phyloP scores from a whole-genome alignment of 2,888 invertebrate genomes.

The Scaptodrosophila latifasciaeformis region DNA sequence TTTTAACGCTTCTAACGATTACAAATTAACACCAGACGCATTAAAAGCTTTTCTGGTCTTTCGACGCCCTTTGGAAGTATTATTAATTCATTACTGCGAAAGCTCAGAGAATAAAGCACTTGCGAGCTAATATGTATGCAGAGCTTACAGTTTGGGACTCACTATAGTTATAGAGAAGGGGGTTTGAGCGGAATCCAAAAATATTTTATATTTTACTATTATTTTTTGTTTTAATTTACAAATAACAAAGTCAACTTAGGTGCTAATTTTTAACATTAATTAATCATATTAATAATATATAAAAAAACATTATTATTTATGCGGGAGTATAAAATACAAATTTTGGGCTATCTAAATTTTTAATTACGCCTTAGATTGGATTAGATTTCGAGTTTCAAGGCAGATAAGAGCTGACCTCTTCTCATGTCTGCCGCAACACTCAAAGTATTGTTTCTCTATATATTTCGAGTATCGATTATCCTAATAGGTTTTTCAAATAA shows the following conservation, averaged over 20 bases:
- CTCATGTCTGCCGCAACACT: too few relatives aligned
- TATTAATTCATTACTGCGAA: too few relatives aligned
- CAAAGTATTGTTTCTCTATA: too few relatives aligned
- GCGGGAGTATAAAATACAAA: constrained; percentile 44
- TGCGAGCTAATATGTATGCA: neutral
- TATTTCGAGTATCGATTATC: too few relatives aligned
- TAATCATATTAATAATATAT: constrained; percentile 39
- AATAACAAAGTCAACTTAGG: constrained; percentile 63
- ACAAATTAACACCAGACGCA: too few relatives aligned
- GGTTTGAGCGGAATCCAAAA: constrained; percentile 60
- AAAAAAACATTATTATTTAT: constrained; percentile 54
- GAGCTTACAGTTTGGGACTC: constrained; percentile 12
- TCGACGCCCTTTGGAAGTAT: too few relatives aligned
- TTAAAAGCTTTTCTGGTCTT: too few relatives aligned
- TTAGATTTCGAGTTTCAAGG: too few relatives aligned
- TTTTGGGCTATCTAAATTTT: constrained; percentile 57
- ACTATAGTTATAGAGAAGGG: neutral
- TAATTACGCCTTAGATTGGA: constrained; percentile 20
- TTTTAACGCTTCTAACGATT: too few relatives aligned
- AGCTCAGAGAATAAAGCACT: constrained; percentile 20
- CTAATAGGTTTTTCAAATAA: too few relatives aligned
- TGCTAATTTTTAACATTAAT: constrained; percentile 43
- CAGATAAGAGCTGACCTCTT: too few relatives aligned
- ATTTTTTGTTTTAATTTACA: too few relatives aligned
- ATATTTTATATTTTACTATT: constrained; percentile 52